phyloP scores from a whole-genome alignment of 2,113 vertebrate species.

The Meleagris gallopavo region DNA sequence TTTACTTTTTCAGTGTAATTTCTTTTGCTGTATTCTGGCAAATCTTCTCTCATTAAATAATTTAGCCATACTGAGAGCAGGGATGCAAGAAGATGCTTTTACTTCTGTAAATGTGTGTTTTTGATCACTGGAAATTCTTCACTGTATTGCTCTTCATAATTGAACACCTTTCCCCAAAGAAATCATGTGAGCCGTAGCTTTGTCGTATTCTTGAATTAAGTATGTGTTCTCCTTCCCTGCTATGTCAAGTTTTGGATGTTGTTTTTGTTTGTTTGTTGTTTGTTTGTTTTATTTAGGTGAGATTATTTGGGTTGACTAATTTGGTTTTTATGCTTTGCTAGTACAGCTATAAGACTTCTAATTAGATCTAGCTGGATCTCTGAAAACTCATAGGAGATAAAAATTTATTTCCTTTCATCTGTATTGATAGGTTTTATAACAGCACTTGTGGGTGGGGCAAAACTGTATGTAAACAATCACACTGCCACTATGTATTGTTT shows the following conservation, averaged over 20 bases:
- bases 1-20: background rate
- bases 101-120: background rate
- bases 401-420: background rate
- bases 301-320: background rate
- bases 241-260: background rate
- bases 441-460: background rate
- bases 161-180: background rate
- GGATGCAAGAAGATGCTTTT: background rate
- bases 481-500: background rate
- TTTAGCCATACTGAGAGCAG: background rate
- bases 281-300: background rate
- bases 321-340: background rate
- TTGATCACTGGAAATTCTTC: background rate
- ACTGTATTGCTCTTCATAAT: background rate
- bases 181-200: background rate
- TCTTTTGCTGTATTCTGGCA: background rate
- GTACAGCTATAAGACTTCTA: background rate
- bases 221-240: background rate
- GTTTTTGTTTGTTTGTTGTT: background rate
- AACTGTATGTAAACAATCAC: background rate
- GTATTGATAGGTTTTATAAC: background rate
- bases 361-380: background rate
- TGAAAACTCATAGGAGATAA: background rate
- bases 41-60: background rate
- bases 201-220: background rate